These are phyloP conservation scores for Diloba caeruleocephala DNA, from an alignment of 2,888 invertebrate species.

Conservation along the genomic window DNA sequence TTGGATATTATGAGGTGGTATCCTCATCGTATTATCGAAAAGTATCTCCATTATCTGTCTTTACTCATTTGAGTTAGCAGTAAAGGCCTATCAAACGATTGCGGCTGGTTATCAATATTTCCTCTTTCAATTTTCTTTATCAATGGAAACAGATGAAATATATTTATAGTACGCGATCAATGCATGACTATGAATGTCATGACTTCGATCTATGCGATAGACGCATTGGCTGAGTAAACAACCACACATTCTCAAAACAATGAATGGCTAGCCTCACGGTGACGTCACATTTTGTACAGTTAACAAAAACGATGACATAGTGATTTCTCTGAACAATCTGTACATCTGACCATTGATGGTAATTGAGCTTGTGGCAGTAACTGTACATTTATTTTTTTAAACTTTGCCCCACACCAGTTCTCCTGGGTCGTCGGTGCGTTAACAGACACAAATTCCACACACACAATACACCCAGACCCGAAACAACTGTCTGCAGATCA, in stretches of 20 bases:
- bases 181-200: constrained; percentile 22
- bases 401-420: too few relatives aligned
- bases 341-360: constrained; percentile 6
- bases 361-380: constrained; percentile 29
- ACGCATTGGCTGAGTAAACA: constrained; percentile 1
- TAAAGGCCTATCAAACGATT: too few relatives aligned
- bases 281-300: constrained; percentile 26
- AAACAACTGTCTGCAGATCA: too few relatives aligned
- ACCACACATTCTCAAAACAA: constrained; percentile 32
- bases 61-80: too few relatives aligned
- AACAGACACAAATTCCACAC: too few relatives aligned
- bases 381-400: constrained; percentile 4
- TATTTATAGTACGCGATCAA: constrained; percentile 5
- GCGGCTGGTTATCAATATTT: too few relatives aligned
- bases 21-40: too few relatives aligned
- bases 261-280: constrained; percentile 3
- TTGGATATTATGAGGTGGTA: too few relatives aligned
- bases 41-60: too few relatives aligned
- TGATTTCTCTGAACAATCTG: constrained; percentile 23
- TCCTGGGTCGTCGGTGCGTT: too few relatives aligned
- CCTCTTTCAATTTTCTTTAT: not conserved
- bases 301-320: constrained; percentile 15
- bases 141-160: not conserved
- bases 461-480: too few relatives aligned
- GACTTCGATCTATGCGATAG: constrained; percentile 20